Conservation (phyloP, 2,888 invertebrate species). For the Noctua janthina region DNA sequence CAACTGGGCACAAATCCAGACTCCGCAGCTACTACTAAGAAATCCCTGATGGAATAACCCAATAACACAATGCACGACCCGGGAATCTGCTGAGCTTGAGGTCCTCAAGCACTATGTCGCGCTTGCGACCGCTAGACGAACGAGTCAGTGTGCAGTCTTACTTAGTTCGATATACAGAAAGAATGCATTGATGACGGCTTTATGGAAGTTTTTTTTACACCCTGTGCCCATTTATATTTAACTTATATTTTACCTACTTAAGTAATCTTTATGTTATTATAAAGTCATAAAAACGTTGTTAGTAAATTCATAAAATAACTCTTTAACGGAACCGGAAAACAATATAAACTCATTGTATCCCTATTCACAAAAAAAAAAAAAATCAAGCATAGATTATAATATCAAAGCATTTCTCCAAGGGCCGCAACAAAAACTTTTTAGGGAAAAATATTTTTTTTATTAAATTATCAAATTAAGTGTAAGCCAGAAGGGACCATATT, state of each 20-base stretch:
- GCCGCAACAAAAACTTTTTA: slow-evolving; percentile 26
- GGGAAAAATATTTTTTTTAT: slow-evolving; percentile 48
- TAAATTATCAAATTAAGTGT: slow-evolving; percentile 57
- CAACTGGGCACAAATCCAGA: too few species aligned
- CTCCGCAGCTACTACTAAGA: too few species aligned
- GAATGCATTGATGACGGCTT: too few species aligned
- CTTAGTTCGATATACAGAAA: too few species aligned
- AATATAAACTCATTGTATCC: not conserved
- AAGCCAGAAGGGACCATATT: slow-evolving; percentile 38
- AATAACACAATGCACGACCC: not conserved
- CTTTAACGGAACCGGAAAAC: not conserved
- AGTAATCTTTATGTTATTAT: too few species aligned
- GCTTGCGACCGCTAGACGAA: not conserved
- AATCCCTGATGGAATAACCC: too few species aligned
- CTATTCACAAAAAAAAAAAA: not conserved
- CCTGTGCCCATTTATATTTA: too few species aligned
- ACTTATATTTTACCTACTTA: too few species aligned
- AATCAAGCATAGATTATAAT: slow-evolving; percentile 14
- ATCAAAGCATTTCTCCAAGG: slow-evolving; percentile 22
- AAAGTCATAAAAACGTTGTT: too few species aligned
- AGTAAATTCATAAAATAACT: not conserved
- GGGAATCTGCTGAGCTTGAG: not conserved
- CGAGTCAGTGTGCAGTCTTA: too few species aligned
- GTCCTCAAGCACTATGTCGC: too few species aligned
- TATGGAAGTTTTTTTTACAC: too few species aligned